Evolutionary conservation across 1,140 invertebrate genomes (phyloP).

Genomic region (Micrasema minimum): DNA sequence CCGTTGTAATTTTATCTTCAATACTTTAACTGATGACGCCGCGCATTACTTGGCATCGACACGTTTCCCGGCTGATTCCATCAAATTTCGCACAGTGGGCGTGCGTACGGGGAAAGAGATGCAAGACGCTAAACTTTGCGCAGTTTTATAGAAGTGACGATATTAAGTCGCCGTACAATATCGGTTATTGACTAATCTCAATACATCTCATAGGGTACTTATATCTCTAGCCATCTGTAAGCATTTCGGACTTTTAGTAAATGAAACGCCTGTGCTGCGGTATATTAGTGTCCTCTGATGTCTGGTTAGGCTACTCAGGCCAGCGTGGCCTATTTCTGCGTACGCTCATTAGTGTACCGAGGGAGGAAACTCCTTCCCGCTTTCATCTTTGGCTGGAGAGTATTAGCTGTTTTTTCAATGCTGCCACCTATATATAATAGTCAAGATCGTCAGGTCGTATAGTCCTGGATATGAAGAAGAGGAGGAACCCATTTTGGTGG

Average conservation of each 20-base stretch:
- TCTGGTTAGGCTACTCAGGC: conserved; percentile 87
- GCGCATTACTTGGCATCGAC: conserved; percentile 69
- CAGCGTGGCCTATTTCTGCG: conserved; percentile 88
- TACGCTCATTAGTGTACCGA: conserved; percentile 93
- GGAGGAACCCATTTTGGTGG: conserved; percentile 11
- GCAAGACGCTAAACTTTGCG: conserved; percentile 81
- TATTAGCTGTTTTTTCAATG: conserved; percentile 80
- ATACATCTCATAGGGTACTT: too few species aligned
- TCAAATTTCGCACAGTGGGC: conserved; percentile 78
- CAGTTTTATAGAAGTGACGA: conserved; percentile 86
- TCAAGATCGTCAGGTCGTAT: conserved; percentile 74
- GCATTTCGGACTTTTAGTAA: too few species aligned
- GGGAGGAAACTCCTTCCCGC: conserved; percentile 86
- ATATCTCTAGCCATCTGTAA: too few species aligned
- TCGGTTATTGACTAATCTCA: conserved; percentile 97
- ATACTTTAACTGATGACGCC: conserved; percentile 77
- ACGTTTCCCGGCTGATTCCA: conserved; percentile 75
- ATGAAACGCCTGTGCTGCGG: too few species aligned
- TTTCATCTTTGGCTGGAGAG: conserved; percentile 82
- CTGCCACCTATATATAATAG: conserved; percentile 80
- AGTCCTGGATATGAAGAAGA: conserved; percentile 47
- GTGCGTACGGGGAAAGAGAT: conserved; percentile 74
- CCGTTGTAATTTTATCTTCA: conserved; percentile 95
- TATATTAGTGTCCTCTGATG: conserved; percentile 63
- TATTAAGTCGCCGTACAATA: conserved; percentile 95